These are phyloP conservation scores for Drosophila subpulchrella DNA, from an alignment of 1,140 invertebrate genomes.

Conservation along the genomic window DNA sequence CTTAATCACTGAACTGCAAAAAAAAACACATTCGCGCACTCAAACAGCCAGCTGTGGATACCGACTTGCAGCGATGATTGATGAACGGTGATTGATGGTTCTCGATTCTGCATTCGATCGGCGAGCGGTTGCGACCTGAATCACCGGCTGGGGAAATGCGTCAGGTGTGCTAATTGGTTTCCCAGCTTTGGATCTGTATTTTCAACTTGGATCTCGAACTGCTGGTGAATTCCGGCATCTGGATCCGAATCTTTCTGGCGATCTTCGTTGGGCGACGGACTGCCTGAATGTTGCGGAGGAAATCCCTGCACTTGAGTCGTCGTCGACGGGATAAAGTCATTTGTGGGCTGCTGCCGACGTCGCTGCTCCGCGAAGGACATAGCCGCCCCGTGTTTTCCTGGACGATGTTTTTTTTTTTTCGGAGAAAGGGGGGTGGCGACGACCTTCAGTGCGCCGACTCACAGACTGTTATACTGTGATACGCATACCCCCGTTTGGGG, in stretches of 20 bases:
- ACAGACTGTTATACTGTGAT: conserved; percentile 27
- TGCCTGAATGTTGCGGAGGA: conserved; percentile 23
- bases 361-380: conserved; percentile 10
- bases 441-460: conserved; percentile 39
- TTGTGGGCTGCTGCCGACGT: conserved; percentile 21
- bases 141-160: conserved; percentile 4
- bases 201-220: no score
- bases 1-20: conserved; percentile 29
- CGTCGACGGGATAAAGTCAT: conserved; percentile 51
- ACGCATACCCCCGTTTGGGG: background rate
- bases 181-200: background rate
- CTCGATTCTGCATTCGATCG: background rate
- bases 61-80: background rate
- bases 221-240: background rate
- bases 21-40: conserved; percentile 18
- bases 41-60: conserved; percentile 18
- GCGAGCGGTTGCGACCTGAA: background rate
- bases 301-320: conserved; percentile 35
- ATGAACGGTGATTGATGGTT: background rate
- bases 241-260: conserved; percentile 4
- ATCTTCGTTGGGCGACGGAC: conserved; percentile 31
- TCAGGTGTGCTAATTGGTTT: background rate
- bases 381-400: conserved; percentile 2
- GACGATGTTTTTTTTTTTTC: conserved; percentile 4
- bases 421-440: conserved; percentile 22